Evolutionary conservation across 2,113 vertebrate species (phyloP), one percentile per base, ranked within the genome.

Genomic region (Motacilla tschutschensis): DNA sequence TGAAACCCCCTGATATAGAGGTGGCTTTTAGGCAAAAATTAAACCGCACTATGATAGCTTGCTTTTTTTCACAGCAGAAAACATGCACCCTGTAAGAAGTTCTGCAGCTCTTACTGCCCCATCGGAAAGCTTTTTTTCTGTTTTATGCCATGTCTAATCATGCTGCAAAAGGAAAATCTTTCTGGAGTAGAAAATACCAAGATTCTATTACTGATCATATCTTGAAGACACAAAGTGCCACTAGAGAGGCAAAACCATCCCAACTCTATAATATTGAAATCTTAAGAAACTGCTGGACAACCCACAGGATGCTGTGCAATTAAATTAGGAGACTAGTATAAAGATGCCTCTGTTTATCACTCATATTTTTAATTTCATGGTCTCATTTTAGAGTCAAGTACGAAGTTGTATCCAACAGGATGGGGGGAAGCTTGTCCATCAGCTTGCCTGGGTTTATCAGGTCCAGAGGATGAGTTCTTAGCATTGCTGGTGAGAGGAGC

Each of bases 81-180:
- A 35, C 0, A 2, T 5, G 3, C 6, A 73, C 13, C 6, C 16
- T 43, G 31, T 35, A 53, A 60, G 16, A 16, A 50, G 8, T 50
- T 73, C 43, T 0, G 0, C 40, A 55, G 53, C 22, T 54, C 9
- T 22, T 31, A 46, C 16, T 73, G 35, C 35, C 14, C 26, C 9
- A 15, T 17, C 5, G 5, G 3, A 69, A 72, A 20, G 10, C 31
- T 63, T 63, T 57, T 1, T 1, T 0, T 33, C 14, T 55, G 35
- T 50, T 33, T 76, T 67, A 33, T 33, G 13, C 25, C 2, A 1
- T 28, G 14, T 69, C n/a, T 44, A 48, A 58, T 31, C 25, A 48
- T 19, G 21, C 16, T 55, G 25, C 19, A 40, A 88, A 78, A 28
- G 20, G 20, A 67, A 38, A 29, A 35, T 17, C 38, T 72, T 78